Evolutionary conservation across 2,113 vertebrate genomes (phyloP).

Genomic region (Petroica traversi): DNA sequence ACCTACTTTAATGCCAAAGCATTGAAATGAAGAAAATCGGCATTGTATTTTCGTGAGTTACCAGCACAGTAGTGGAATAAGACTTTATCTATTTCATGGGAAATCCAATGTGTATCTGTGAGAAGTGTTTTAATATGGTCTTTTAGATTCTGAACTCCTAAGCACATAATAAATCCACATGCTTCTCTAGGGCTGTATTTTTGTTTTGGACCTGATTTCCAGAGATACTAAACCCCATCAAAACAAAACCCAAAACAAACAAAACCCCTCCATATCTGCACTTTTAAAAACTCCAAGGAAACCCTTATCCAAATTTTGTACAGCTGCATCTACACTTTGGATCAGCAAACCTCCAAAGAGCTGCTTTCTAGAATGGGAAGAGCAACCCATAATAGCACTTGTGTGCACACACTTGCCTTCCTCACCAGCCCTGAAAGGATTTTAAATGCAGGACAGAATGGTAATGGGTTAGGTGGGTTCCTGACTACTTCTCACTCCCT

Average conservation of each 20-base stretch:
- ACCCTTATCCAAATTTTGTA: neutral
- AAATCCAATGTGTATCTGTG: neutral
- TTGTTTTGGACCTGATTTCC: neutral
- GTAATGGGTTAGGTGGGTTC: neutral
- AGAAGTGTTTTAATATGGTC: neutral
- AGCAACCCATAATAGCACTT: neutral
- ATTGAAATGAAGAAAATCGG: neutral
- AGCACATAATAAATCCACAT: neutral
- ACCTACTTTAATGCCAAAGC: neutral
- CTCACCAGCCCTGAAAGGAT: neutral
- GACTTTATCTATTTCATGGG: neutral
- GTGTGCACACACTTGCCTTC: neutral
- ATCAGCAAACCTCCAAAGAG: neutral
- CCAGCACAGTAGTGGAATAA: neutral
- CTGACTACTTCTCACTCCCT: neutral
- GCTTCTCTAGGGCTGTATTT: neutral
- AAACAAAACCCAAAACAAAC: neutral
- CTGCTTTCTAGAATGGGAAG: neutral
- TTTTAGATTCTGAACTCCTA: neutral
- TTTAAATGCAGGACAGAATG: neutral
- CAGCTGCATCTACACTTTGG: neutral
- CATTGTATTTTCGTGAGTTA: neutral
- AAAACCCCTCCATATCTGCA: neutral
- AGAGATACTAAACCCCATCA: neutral
- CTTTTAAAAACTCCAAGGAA: neutral